Evolutionary conservation across 2,888 invertebrate species (phyloP).

Genomic region (Acleris emargana): DNA sequence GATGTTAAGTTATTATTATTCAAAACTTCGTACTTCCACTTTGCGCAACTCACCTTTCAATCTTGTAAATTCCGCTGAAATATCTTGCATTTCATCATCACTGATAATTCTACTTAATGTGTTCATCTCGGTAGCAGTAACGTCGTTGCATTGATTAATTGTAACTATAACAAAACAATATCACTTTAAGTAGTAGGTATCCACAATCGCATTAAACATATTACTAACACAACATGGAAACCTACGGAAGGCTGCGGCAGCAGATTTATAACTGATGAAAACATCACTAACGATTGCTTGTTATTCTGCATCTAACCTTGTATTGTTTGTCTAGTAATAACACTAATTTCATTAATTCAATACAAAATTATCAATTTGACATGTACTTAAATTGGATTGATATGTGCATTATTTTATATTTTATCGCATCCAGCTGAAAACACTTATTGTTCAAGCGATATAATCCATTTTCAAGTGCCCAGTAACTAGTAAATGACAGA

Average conservation of each 20-base stretch:
- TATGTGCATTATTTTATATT: too few relatives aligned
- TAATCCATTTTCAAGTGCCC: too few relatives aligned
- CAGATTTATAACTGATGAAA: constrained; percentile 28
- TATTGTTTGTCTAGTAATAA: constrained; percentile 19
- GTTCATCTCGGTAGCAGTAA: constrained; percentile 51
- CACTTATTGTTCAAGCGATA: too few relatives aligned
- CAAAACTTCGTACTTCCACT: not conserved
- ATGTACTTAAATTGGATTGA: not conserved
- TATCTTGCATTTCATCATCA: constrained; percentile 64
- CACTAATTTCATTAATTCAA: constrained; percentile 18
- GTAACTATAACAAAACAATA: constrained; percentile 41
- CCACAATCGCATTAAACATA: not conserved
- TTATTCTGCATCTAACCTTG: constrained; percentile 28
- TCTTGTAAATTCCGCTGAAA: constrained; percentile 71
- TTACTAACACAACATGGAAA: constrained; percentile 2
- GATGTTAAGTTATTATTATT: too few relatives aligned
- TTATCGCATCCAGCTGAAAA: too few relatives aligned
- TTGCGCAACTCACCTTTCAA: constrained; percentile 64
- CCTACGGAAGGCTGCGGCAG: constrained; percentile 20
- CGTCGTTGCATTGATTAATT: constrained; percentile 36
- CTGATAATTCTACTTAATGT: constrained; percentile 70
- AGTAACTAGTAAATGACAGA: too few relatives aligned
- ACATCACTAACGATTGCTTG: constrained; percentile 27
- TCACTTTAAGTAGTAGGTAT: constrained; percentile 2
- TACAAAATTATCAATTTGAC: constrained; percentile 19